A percentile compares a stretch with the other conserved stretches of the same genome.
phyloP scores from a whole-genome alignment of 2,888 invertebrate species.

The Junonia oenone region DNA sequence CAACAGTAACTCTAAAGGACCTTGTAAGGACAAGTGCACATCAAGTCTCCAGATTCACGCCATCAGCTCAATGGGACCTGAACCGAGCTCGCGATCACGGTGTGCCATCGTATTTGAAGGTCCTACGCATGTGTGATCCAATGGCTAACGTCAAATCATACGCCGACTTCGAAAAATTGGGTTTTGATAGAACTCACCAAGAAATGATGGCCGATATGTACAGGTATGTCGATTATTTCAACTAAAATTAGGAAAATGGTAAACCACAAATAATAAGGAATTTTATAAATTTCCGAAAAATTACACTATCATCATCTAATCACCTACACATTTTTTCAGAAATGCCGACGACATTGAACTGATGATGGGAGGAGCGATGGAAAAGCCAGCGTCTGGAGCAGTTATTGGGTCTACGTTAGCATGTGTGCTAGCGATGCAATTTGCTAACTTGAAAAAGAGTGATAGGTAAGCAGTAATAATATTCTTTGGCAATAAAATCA shows the following conservation, averaged over 20 bases:
- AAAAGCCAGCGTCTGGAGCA: slow-evolving; percentile 88
- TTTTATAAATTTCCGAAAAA: not conserved
- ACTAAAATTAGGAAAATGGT: not conserved
- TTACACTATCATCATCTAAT: not conserved
- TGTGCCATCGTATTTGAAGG: slow-evolving; percentile 85
- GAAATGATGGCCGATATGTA: slow-evolving; percentile 84
- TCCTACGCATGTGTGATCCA: slow-evolving; percentile 82
- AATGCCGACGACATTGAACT: slow-evolving; percentile 90
- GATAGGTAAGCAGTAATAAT: slow-evolving; percentile 83
- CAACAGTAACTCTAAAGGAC: slow-evolving; percentile 79
- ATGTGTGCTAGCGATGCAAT: slow-evolving; percentile 91
- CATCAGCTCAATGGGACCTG: slow-evolving; percentile 69
- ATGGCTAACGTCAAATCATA: slow-evolving; percentile 74
- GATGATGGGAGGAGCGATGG: slow-evolving; percentile 90
- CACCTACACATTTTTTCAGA: slow-evolving; percentile 47
- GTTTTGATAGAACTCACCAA: slow-evolving; percentile 78
- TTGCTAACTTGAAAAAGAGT: slow-evolving; percentile 88
- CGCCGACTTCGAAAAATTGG: slow-evolving; percentile 78
- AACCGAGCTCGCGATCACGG: slow-evolving; percentile 87
- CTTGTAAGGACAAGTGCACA: slow-evolving; percentile 83
- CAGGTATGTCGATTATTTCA: slow-evolving; percentile 62
- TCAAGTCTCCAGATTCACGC: slow-evolving; percentile 78
- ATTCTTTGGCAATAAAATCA: too few relatives aligned
- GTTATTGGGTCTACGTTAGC: slow-evolving; percentile 93
- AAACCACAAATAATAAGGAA: not conserved